Evolutionary conservation across 1,140 invertebrate species (phyloP).

Genomic region (Lucilia sericata): DNA sequence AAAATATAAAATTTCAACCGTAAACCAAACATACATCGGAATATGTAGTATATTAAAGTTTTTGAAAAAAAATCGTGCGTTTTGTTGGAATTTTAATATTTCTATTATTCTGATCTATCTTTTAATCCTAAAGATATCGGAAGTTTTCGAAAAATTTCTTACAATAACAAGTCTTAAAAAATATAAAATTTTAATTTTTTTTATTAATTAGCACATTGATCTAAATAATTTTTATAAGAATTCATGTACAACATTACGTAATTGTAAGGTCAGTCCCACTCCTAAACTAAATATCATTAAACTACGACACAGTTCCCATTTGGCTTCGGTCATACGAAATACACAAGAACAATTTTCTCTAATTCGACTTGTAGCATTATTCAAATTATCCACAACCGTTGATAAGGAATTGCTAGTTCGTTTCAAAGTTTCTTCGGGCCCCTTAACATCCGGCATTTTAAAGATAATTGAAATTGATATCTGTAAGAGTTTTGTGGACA

Average conservation of each 20-base stretch:
- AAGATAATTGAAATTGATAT: not conserved
- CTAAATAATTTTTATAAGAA: slow-evolving; percentile 4
- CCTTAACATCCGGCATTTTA: not conserved
- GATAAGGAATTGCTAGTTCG: not conserved
- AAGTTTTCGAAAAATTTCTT: not conserved
- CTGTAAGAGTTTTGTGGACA: not conserved
- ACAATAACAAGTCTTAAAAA: no score
- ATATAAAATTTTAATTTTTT: not conserved
- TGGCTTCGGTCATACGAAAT: slow-evolving; percentile 47
- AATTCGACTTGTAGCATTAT: slow-evolving; percentile 6
- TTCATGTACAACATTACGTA: not conserved
- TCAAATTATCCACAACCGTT: not conserved
- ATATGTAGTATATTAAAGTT: no score
- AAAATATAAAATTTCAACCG: no score
- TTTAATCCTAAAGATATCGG: no score
- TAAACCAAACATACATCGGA: no score
- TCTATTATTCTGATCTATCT: no score
- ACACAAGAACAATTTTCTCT: slow-evolving; percentile 16
- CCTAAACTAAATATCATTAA: slow-evolving; percentile 53
- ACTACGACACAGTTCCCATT: slow-evolving; percentile 48
- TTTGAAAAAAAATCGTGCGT: no score
- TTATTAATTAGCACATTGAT: not conserved
- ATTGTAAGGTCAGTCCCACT: slow-evolving; percentile 48
- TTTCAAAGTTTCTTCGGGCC: not conserved
- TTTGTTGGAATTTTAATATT: no score